Conservation (phyloP, 2,888 invertebrate genomes). For the Hololepta plana region DNA sequence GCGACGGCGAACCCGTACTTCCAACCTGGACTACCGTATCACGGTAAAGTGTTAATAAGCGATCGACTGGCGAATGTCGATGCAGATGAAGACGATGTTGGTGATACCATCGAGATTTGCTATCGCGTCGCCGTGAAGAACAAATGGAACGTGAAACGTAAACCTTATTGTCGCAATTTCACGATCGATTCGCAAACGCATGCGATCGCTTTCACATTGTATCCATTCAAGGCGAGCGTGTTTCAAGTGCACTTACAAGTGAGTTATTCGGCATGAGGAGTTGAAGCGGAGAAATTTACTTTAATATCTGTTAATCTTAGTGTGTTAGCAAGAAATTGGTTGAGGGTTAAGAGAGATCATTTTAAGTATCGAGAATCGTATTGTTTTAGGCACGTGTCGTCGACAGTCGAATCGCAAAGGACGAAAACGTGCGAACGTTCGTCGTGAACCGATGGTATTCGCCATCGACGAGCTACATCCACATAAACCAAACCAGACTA, state of each 20-base stretch:
- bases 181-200: too few species aligned
- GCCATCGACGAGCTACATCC: slow-evolving; percentile 21
- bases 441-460: slow-evolving; percentile 23
- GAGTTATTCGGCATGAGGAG: too few species aligned
- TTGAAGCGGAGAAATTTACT: too few species aligned
- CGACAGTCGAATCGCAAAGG: too few species aligned
- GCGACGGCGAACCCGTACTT: slow-evolving; percentile 38
- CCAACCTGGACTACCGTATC: slow-evolving; percentile 53
- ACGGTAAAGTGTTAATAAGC: too few species aligned
- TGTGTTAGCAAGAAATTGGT: too few species aligned
- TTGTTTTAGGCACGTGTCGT: too few species aligned
- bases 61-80: slow-evolving; percentile 11
- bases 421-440: too few species aligned
- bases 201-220: slow-evolving; percentile 20
- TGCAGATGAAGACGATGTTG: slow-evolving; percentile 7
- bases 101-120: slow-evolving; percentile 21
- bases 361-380: too few species aligned
- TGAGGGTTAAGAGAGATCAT: too few species aligned
- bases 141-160: slow-evolving; percentile 21
- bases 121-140: slow-evolving; percentile 23
- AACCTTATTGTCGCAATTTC: slow-evolving; percentile 20
- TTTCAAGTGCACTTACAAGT: slow-evolving; percentile 21
- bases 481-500: too few species aligned
- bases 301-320: too few species aligned
- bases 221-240: slow-evolving; percentile 21